Evolutionary conservation across 2,888 invertebrate species (phyloP), one percentile per base, ranked within the genome.

Genomic region (Cremastinae sp.): DNA sequence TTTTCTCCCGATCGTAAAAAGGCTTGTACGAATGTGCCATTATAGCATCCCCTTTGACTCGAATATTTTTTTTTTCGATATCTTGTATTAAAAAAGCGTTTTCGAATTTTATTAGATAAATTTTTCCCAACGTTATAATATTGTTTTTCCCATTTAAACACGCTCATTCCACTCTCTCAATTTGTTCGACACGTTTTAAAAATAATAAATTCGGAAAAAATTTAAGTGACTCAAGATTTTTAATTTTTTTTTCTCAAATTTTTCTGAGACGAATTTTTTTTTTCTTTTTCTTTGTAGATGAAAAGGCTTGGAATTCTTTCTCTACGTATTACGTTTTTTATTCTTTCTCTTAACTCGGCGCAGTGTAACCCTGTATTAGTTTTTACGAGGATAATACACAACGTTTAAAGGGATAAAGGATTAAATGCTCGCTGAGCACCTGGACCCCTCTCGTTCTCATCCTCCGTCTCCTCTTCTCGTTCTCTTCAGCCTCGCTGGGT

Each of bases 361-460:
- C 72, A 79, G 78, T 61, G 77, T 80, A 82, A 79, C 80, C 78
- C 84, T 86, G 86, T 88, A 89, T 89, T 89, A 89, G 87, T 88
- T 89, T 89, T 89, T 89, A 89, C 85, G 89, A 88, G 87, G 85
- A 87, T 88, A 88, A 89, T 89, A 89, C 88, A 89, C 89, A 88
- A 88, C 87, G 88, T 86, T 89, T 89, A 88, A 87, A 88, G 84
- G 88, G 88, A 88, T 89, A 89, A 88, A 81, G 87, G 88, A 89
- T 89, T 89, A 88, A 89, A 87, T 79, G 83, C 80, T 78, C 77
- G 75, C 79, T 68, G 79, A 79, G 74, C 86, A 84, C 83, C 85
- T 86, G 85, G 53, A 83, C 83, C 82, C 79, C 79, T 78, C 78
- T 75, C 74, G 77, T 64, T 39, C 49, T 18, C 47, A 39, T 61